Percentiles rank a stretch among this genome's conserved stretches.
These are phyloP conservation scores for Enoplosus armatus DNA, from an alignment of 2,797 vertebrate species.

Conservation along the genomic window DNA sequence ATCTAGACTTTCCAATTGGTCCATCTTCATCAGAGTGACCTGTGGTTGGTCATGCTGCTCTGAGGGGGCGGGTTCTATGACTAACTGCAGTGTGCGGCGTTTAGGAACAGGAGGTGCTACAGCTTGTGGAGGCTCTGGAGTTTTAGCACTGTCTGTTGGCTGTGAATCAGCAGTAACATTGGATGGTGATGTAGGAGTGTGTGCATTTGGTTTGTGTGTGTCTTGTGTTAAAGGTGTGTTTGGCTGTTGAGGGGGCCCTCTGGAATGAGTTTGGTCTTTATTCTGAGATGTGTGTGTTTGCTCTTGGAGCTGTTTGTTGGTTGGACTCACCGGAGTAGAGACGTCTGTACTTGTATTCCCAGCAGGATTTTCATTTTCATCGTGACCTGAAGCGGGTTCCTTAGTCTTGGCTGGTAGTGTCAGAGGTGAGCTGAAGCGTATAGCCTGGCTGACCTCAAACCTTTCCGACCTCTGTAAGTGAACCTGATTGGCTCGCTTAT, in stretches of 20 bases:
- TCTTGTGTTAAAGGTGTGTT: conserved; percentile 38
- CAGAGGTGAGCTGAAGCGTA: conserved; percentile 88
- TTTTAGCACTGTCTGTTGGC: conserved; percentile 24
- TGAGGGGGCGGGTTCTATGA: conserved; percentile 66
- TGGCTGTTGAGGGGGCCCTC: conserved; percentile 20
- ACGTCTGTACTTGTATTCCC: conserved; percentile 6
- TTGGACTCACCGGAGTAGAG: conserved; percentile 34
- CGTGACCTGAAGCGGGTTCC: background rate
- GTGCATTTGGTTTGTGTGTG: conserved; percentile 13
- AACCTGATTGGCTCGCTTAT: conserved; percentile 90
- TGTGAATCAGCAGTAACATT: conserved; percentile 35
- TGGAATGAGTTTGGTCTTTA: conserved; percentile 49
- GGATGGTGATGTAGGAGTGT: conserved; percentile 13
- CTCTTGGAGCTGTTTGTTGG: conserved; percentile 23
- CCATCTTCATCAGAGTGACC: conserved; percentile 78
- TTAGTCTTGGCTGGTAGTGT: conserved; percentile 9
- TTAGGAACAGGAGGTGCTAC: conserved; percentile 87
- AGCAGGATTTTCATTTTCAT: background rate
- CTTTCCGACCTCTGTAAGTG: conserved; percentile 94
- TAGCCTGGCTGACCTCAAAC: conserved; percentile 91
- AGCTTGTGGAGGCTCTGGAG: conserved; percentile 28
- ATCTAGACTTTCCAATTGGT: conserved; percentile 36
- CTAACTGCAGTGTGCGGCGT: conserved; percentile 88
- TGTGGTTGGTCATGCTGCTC: conserved; percentile 56
- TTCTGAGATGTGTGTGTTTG: background rate